Evolutionary conservation across 2,888 invertebrate genomes (phyloP), one percentile per base, ranked within the genome.

Genomic region (Cylindroiulus punctatus): DNA sequence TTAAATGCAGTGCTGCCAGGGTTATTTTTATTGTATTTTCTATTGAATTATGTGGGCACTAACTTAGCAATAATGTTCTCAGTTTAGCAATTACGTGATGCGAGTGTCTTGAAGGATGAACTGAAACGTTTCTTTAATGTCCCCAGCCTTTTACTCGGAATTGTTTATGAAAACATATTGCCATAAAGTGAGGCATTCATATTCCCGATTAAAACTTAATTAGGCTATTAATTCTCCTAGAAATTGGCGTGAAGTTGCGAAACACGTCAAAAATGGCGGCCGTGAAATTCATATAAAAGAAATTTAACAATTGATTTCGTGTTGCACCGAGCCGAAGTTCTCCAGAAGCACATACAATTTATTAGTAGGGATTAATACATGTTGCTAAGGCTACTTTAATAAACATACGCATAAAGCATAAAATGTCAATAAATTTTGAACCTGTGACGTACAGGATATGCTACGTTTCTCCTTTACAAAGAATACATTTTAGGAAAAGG

Each of bases 51-150:
- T 57, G 52, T 1, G 12, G 1, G 52, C 52, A n/a, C 17, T 57
- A 57, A 57, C 12, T 57, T n/a, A 57, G 0, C 19, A 57, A 5
- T 57, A 57, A 57, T 57, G 52, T 57, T n/a, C 52, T 1, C 52
- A n/a, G 52, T 57, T 57, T 57, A 57, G n/a, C 17, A 57, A 57
- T 57, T 57, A 57, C 52, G 52, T 17, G 52, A 57, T n/a, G 52
- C 47, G 3, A 57, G n/a, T 57, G 52, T 57, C 52, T 57, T 36
- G 47, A 57, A 57, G 52, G 52, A 57, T 57, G n/a, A 57, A 57
- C 17, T 47, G 10, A 47, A 47, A 47, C 12, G 47, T 47, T 57
- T 19, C 17, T 57, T 57, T 57, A 57, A 19, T 57, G n/a, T n/a
- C 12, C 1, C n/a, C n/a, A 7, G 52, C n/a, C 52, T 57, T 57